Evolutionary conservation across 1,140 invertebrate genomes (phyloP).

Genomic region (Orius insidiosus): DNA sequence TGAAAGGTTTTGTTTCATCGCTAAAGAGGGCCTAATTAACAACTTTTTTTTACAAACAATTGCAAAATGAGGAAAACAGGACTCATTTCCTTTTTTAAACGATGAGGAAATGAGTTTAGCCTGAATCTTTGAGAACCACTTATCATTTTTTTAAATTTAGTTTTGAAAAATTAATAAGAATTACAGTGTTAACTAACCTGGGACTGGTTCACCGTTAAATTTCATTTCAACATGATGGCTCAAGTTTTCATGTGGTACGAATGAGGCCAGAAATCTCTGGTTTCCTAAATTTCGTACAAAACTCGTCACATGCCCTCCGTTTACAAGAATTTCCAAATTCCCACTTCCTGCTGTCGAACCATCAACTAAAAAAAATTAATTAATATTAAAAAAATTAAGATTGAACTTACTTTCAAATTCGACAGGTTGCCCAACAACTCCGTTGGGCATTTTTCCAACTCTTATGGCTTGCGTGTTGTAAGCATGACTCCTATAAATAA

Average conservation of each 20-base stretch:
- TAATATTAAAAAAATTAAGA: not conserved
- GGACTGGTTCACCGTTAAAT: constrained; percentile 85
- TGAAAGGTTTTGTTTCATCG: no score
- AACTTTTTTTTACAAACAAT: no score
- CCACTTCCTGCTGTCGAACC: constrained; percentile 86
- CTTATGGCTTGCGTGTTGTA: constrained; percentile 63
- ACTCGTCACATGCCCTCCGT: constrained; percentile 85
- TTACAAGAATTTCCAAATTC: constrained; percentile 90
- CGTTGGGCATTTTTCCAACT: constrained; percentile 71
- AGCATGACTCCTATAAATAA: constrained; percentile 35
- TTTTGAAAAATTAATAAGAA: no score
- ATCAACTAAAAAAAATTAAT: constrained; percentile 54
- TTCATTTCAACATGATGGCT: constrained; percentile 83
- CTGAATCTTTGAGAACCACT: no score
- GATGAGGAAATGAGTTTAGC: no score
- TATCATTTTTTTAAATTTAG: no score
- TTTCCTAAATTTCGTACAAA: constrained; percentile 83
- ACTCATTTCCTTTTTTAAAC: no score
- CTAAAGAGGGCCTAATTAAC: no score
- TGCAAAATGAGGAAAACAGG: no score
- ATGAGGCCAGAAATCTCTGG: constrained; percentile 75
- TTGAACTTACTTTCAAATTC: constrained; percentile 80
- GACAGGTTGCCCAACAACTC: constrained; percentile 70
- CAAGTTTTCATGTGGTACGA: constrained; percentile 72
- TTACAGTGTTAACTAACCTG: constrained; percentile 49